Evolutionary conservation across 2,888 invertebrate genomes (phyloP).

Genomic region (Epinotia brunnichana): DNA sequence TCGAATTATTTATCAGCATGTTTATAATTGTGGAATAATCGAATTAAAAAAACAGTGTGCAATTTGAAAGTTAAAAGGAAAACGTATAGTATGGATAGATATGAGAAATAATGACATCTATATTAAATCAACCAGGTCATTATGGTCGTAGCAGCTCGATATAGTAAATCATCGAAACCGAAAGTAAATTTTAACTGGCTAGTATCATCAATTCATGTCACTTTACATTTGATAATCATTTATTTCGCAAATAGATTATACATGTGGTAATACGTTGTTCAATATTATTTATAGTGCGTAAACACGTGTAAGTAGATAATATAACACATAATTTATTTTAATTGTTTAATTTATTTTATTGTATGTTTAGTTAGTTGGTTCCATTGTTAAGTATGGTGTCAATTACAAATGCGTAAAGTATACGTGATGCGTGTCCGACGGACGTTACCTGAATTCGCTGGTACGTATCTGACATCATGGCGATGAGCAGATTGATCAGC

Average conservation of each 20-base stretch:
- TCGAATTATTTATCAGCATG: not conserved
- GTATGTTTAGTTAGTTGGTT: conserved; percentile 33
- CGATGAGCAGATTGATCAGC: conserved; percentile 99
- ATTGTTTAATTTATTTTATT: conserved; percentile 32
- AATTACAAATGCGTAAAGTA: conserved; percentile 40
- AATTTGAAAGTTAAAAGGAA: not conserved
- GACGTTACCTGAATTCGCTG: conserved; percentile 97
- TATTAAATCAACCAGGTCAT: not conserved
- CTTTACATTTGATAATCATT: not conserved
- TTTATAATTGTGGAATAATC: not conserved
- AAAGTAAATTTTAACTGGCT: not conserved
- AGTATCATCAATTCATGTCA: not conserved
- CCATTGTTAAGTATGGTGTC: conserved; percentile 32
- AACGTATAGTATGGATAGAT: not conserved
- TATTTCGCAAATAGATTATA: not conserved
- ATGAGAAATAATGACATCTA: not conserved
- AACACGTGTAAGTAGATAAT: conserved; percentile 3
- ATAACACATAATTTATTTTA: conserved; percentile 25
- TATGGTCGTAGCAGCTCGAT: not conserved
- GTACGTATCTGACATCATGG: conserved; percentile 99
- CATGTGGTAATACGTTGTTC: not conserved
- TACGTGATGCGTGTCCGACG: conserved; percentile 44
- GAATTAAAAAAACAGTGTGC: not conserved
- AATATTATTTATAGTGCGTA: not conserved
- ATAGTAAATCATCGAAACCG: not conserved